These are phyloP conservation scores for Aethes cnicana DNA, from an alignment of 2,888 invertebrate genomes.

Conservation along the genomic window DNA sequence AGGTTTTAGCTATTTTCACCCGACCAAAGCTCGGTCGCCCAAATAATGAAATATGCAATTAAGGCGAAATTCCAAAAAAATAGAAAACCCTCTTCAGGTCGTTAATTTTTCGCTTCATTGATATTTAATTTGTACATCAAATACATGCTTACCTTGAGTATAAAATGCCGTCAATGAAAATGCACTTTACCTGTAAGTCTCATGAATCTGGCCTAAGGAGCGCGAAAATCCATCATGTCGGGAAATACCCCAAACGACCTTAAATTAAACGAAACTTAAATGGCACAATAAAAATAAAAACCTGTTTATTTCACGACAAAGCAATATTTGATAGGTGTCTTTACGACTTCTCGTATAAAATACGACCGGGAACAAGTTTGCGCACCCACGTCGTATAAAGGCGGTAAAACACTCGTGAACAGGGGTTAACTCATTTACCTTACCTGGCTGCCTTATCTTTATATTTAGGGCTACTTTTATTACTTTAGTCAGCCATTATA, in stretches of 20 bases:
- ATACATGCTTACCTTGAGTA: no score
- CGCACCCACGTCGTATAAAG: constrained; percentile 48
- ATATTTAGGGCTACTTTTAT: constrained; percentile 43
- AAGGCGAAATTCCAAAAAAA: no score
- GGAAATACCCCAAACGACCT: constrained; percentile 1
- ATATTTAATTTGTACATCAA: no score
- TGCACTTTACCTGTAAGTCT: no score
- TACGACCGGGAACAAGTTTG: constrained; percentile 41
- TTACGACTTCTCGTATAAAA: constrained; percentile 52
- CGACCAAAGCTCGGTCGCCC: no score
- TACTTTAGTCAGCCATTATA: constrained; percentile 30
- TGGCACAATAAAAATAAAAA: constrained; percentile 31
- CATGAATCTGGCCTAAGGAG: no score
- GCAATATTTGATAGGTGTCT: constrained; percentile 53
- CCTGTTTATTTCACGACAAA: constrained; percentile 42
- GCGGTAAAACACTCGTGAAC: constrained; percentile 51
- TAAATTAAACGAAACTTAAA: constrained; percentile 2
- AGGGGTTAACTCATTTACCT: constrained; percentile 48
- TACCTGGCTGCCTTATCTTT: constrained; percentile 43
- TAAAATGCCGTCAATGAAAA: no score
- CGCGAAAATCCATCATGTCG: no score
- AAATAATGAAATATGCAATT: no score
- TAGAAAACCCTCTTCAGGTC: no score
- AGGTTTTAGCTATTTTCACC: no score
- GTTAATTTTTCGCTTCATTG: no score